A percentile compares a stretch with the other conserved stretches of the same genome.
Evolutionary conservation across 2,113 vertebrate genomes (phyloP).

Genomic region (Ammospiza caudacuta): DNA sequence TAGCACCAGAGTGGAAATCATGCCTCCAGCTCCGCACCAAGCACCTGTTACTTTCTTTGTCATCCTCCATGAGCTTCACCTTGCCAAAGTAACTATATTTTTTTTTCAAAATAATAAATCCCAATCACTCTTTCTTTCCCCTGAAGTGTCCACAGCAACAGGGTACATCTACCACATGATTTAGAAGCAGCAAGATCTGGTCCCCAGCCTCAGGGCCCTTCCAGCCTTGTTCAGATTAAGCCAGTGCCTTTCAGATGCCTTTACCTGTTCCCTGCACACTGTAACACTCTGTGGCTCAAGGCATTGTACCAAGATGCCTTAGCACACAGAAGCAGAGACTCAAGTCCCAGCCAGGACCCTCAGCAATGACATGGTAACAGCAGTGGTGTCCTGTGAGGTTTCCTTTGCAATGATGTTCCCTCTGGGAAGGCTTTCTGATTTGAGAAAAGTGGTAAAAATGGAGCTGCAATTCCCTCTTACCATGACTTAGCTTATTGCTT

Average conservation of each 20-base stretch:
- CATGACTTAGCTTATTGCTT: neutral
- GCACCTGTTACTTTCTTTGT: slow-evolving; percentile 21
- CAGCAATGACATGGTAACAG: neutral
- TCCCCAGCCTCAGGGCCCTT: neutral
- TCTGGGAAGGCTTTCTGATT: neutral
- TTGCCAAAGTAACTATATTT: neutral
- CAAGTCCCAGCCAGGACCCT: neutral
- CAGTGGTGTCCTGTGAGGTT: neutral
- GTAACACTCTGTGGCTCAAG: neutral
- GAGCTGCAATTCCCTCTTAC: neutral
- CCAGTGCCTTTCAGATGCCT: neutral
- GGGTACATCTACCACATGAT: neutral
- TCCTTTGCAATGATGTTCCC: neutral
- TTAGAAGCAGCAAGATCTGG: neutral
- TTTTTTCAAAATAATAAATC: neutral
- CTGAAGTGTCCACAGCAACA: neutral
- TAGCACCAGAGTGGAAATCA: neutral
- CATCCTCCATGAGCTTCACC: neutral
- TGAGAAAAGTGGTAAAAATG: neutral
- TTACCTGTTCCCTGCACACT: neutral
- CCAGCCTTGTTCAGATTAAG: neutral
- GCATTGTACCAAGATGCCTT: neutral
- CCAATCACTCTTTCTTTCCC: neutral
- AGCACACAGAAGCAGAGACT: neutral
- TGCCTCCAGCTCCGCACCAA: neutral